Evolutionary conservation across 2,888 invertebrate genomes (phyloP), one percentile per base, ranked within the genome.

Genomic region (Osedax fenrisi): DNA sequence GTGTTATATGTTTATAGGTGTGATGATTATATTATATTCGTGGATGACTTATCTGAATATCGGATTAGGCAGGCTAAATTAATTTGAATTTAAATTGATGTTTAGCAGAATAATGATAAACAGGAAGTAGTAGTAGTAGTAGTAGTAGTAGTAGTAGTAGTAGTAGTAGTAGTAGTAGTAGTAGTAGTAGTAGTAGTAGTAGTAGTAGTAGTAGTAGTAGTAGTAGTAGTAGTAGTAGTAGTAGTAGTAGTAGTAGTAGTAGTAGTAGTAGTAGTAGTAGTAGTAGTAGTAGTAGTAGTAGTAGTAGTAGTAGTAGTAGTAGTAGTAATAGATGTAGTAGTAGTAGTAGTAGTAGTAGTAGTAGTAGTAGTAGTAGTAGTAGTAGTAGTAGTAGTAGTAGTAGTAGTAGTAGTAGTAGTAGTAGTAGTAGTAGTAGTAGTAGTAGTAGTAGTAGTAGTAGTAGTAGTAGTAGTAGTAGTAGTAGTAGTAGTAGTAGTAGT

Each of bases 241-340:
- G 73, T 75, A 75, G 62, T 66, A 75, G 73, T 27, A 75, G 73
- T 66, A 75, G 73, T 66, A 75, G 73, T 64, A 75, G 64, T 75
- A 75, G 73, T 64, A 75, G 73, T 75, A 75, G 73, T 75, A 75
- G 66, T 75, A 75, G 64, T 64, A 75, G 73, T 64, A 75, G 73
- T 75, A 75, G 73, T 75, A 75, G 73, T 75, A 75, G 73, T 75
- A 75, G 73, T 75, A 75, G 64, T 75, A 75, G 27, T 56, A 75
- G 64, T 75, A 75, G 26, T 75, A 75, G 26, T 75, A 75, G 64
- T 75, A 75, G 66, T 75, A 75, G 73, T 75, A 75, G 27, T 75
- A 75, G 26, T 75, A 75, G 64, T 75, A 75, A 56, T 66, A 74
- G 27, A 75, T 64, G 26, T 67, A 75, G 27, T 75, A 66, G 26